A percentile compares a stretch with the other conserved stretches of the same genome.
Conservation (phyloP, 2,113 vertebrate genomes). For the Blennius ocellaris region DNA sequence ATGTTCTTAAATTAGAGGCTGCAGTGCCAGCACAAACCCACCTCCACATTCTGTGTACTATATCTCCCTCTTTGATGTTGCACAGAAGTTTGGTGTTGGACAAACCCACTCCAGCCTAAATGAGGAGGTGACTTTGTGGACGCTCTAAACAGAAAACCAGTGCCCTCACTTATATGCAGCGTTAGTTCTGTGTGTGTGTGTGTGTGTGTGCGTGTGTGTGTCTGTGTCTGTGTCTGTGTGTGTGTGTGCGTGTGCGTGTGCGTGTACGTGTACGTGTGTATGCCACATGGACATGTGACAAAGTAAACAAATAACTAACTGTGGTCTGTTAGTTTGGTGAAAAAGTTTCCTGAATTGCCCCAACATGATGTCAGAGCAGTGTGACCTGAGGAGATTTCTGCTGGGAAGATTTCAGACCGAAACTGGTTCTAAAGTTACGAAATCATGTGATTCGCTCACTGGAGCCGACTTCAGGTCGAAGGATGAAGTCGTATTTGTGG, state of each 20-base stretch:
- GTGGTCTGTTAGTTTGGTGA: conserved; percentile 47
- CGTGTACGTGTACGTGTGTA: conserved; percentile 21
- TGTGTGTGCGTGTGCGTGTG: conserved; percentile 7
- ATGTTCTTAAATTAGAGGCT: conserved; percentile 80
- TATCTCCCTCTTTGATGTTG: conserved; percentile 74
- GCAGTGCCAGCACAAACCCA: conserved; percentile 70
- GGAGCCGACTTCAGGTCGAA: too few species aligned
- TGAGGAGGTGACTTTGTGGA: conserved; percentile 58
- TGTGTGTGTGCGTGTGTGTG: neutral
- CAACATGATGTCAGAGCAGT: conserved; percentile 21
- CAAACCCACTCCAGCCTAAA: conserved; percentile 31
- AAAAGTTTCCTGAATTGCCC: conserved; percentile 38
- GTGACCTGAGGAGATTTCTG: conserved; percentile 25
- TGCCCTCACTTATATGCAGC: conserved; percentile 55
- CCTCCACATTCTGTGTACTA: conserved; percentile 58
- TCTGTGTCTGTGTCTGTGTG: conserved; percentile 3
- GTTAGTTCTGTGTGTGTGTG: conserved; percentile 57
- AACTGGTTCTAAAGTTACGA: neutral
- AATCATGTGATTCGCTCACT: neutral
- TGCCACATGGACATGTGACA: conserved; percentile 41
- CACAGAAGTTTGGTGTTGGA: conserved; percentile 44
- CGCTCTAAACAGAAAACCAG: conserved; percentile 17
- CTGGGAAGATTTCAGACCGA: conserved; percentile 8
- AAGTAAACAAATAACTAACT: conserved; percentile 62
- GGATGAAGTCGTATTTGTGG: too few species aligned